Percentiles rank a stretch among this genome's conserved stretches.
These are phyloP conservation scores for Prolemur simus DNA, from an alignment of 2,113 vertebrate species.

Conservation along the genomic window DNA sequence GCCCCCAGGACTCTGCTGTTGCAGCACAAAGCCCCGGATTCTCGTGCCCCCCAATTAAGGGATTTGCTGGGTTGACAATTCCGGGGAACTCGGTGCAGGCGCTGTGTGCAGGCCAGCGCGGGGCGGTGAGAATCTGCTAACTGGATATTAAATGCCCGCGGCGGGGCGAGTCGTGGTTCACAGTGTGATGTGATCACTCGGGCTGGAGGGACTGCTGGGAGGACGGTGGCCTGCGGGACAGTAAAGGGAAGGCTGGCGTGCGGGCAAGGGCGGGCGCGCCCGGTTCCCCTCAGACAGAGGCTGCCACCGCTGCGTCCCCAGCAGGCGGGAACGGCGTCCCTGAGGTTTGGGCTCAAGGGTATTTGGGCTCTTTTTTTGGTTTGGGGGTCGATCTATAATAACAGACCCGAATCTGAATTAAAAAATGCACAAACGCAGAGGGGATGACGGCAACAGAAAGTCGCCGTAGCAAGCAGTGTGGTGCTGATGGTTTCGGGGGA, in stretches of 20 bases:
- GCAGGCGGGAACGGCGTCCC: background rate
- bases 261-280: accelerated
- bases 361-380: background rate
- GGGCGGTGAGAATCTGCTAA: background rate
- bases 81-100: background rate
- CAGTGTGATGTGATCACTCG: background rate
- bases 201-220: background rate
- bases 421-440: background rate
- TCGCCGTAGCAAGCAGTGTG: accelerated
- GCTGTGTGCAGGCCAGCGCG: background rate
- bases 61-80: background rate
- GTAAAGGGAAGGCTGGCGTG: background rate
- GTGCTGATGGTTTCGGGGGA: accelerated
- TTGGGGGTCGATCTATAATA: background rate
- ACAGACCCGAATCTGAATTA: background rate
- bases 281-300: accelerated
- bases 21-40: background rate
- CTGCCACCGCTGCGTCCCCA: accelerated
- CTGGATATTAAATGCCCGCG: background rate
- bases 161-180: background rate
- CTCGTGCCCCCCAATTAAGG: slow-evolving; percentile 47
- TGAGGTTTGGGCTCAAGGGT: background rate
- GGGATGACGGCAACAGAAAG: background rate
- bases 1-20: background rate
- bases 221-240: no score